These are phyloP conservation scores for Melanerpes aurifrons DNA, from an alignment of 2,113 vertebrate species.

Conservation along the genomic window DNA sequence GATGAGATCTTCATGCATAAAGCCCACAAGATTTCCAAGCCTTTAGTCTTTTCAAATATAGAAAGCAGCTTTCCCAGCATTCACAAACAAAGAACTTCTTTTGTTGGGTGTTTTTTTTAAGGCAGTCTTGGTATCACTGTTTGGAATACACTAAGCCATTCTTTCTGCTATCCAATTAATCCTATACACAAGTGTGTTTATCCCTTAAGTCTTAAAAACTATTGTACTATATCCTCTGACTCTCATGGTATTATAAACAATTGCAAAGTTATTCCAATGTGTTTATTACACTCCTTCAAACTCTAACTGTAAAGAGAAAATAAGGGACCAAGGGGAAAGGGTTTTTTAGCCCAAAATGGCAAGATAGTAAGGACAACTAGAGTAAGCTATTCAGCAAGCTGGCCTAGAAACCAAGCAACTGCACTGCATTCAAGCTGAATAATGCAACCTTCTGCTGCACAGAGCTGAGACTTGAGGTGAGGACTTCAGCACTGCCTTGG, in stretches of 20 bases:
- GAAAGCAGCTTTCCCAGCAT: neutral
- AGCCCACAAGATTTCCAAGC: neutral
- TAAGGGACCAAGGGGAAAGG: neutral
- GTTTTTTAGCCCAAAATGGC: neutral
- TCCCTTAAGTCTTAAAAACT: neutral
- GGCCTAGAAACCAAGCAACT: neutral
- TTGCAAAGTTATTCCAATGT: neutral
- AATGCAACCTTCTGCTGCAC: neutral
- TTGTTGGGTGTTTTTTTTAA: neutral
- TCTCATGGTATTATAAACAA: neutral
- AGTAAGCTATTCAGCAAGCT: neutral
- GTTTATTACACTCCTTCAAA: neutral
- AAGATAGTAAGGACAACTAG: neutral
- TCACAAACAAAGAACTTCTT: neutral
- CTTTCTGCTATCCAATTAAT: neutral
- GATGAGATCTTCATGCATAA: neutral
- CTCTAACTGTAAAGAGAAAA: neutral
- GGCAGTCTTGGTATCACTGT: neutral
- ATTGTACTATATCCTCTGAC: neutral
- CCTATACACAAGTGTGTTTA: neutral
- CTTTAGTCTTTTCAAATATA: neutral
- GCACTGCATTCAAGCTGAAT: neutral
- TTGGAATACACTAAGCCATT: neutral
- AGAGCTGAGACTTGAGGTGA: neutral
- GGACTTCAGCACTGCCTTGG: fast-evolving